Evolutionary conservation across 2,113 vertebrate species (phyloP), one percentile per base, ranked within the genome.

Genomic region (Hippocampus comes): DNA sequence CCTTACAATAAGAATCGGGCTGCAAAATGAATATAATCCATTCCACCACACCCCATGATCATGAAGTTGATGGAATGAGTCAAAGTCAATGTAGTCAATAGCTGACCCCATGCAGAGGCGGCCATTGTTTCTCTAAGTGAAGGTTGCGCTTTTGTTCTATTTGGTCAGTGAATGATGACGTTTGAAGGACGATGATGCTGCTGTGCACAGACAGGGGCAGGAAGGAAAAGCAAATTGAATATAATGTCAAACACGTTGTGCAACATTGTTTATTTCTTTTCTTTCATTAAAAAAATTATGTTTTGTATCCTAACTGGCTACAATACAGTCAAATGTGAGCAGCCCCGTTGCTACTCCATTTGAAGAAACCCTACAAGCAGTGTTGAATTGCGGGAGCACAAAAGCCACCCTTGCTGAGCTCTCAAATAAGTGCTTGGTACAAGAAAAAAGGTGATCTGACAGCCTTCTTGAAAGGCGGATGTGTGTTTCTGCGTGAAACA

Each of bases 91-190:
- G 34, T 5, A 34, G 5, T 34, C 34, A 34, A 34, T 6, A 34
- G 34, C 41, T 67, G 66, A 80, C 78, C 87, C 61, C 38, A 12
- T n/a, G 21, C 68, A 74, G 55, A 85, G 60, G 55, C 56, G 85
- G 86, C 79, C 83, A 79, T 71, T 72, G 83, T 77, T 79, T 63
- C 78, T 78, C 57, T 70, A 70, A 82, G 68, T 63, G 84, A 85
- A 76, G 78, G 87, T 84, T 76, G 66, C 25, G 53, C 84, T 77
- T 84, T 89, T 87, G 82, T 90, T 82, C 84, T 79, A 66, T 75
- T 71, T 83, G 84, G 81, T 83, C 83, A 81, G 76, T 61, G 17
- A 69, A 86, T 82, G 87, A 86, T 84, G 76, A 84, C 81, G 76
- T 81, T 80, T 82, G 79, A 88, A 78, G 56, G 77, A 71, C 18